Percentiles rank a stretch among this genome's conserved stretches.
Evolutionary conservation across 2,797 vertebrate genomes (phyloP).

Genomic region (Phoeniculus purpureus): DNA sequence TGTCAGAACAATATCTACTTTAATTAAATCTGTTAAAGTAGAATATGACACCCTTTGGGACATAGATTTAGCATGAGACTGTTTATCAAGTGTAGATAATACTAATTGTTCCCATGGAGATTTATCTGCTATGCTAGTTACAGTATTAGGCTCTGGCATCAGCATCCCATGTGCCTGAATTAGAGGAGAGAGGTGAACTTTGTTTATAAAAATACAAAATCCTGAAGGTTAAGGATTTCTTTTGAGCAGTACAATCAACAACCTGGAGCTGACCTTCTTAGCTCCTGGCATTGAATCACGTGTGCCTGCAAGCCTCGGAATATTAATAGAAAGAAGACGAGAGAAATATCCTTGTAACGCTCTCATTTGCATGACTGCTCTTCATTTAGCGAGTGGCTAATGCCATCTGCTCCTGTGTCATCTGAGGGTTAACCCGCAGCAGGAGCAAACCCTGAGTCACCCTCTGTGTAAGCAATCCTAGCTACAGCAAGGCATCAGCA

Average conservation of each 20-base stretch:
- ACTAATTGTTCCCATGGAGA: slow-evolving; percentile 78
- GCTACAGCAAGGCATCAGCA: not conserved
- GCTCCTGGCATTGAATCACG: slow-evolving; percentile 10
- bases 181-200: slow-evolving; percentile 46
- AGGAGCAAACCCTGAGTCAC: slow-evolving; percentile 24
- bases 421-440: not conserved
- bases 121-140: slow-evolving; percentile 67
- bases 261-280: not conserved
- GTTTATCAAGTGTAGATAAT: slow-evolving; percentile 77
- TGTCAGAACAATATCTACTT: slow-evolving; percentile 66
- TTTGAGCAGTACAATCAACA: not conserved
- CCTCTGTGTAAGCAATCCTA: not conserved
- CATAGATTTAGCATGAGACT: slow-evolving; percentile 74
- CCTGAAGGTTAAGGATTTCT: slow-evolving; percentile 36
- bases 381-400: slow-evolving; percentile 10
- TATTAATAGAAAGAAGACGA: slow-evolving; percentile 23
- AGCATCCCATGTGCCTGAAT: slow-evolving; percentile 44
- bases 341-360: slow-evolving; percentile 29
- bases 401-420: slow-evolving; percentile 46
- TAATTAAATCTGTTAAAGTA: slow-evolving; percentile 75
- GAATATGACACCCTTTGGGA: slow-evolving; percentile 74
- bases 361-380: slow-evolving; percentile 18
- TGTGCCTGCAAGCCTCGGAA: not conserved
- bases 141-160: slow-evolving; percentile 56
- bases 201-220: slow-evolving; percentile 54